Percentiles rank a stretch among this genome's conserved stretches.
Conservation (phyloP, 1,140 invertebrate genomes). For the Musca domestica region DNA sequence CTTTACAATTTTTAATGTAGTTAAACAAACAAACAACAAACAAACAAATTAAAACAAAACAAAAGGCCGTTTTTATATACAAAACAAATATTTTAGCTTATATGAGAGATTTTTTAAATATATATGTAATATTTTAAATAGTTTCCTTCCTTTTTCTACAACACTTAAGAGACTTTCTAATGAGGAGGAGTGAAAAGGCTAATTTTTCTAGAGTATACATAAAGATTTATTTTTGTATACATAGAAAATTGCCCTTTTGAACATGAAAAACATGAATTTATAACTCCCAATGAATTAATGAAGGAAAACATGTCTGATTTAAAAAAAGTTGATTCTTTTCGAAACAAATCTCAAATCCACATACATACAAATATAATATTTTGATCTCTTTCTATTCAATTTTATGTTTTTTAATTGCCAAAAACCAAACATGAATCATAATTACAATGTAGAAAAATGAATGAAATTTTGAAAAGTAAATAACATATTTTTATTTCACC, state of each 20-base stretch:
- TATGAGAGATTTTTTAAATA: constrained; percentile 12
- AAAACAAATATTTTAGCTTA: constrained; percentile 18
- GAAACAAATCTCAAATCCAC: constrained; percentile 18
- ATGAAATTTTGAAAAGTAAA: not conserved
- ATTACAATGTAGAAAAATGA: not conserved
- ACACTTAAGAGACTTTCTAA: constrained; percentile 8
- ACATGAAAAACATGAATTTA: constrained; percentile 1
- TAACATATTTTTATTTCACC: not conserved
- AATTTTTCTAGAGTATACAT: not conserved
- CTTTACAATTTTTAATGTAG: constrained; percentile 22
- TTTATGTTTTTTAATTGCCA: constrained; percentile 20
- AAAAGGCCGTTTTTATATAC: constrained; percentile 20
- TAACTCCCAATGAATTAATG: not conserved
- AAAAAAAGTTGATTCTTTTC: constrained; percentile 4
- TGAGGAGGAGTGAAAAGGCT: not conserved
- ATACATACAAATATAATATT: constrained; percentile 22
- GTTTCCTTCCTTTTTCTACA: constrained; percentile 9
- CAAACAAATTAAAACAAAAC: constrained; percentile 3
- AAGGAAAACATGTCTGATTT: constrained; percentile 2
- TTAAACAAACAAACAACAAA: not conserved
- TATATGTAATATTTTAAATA: constrained; percentile 7
- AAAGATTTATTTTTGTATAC: not conserved
- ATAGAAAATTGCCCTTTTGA: constrained; percentile 1
- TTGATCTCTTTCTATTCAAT: constrained; percentile 26
- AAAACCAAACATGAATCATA: constrained; percentile 3